A percentile compares a stretch with the other conserved stretches of the same genome.
These are phyloP conservation scores for Drosophila tripunctata DNA, from an alignment of 2,888 invertebrate species.

Conservation along the genomic window DNA sequence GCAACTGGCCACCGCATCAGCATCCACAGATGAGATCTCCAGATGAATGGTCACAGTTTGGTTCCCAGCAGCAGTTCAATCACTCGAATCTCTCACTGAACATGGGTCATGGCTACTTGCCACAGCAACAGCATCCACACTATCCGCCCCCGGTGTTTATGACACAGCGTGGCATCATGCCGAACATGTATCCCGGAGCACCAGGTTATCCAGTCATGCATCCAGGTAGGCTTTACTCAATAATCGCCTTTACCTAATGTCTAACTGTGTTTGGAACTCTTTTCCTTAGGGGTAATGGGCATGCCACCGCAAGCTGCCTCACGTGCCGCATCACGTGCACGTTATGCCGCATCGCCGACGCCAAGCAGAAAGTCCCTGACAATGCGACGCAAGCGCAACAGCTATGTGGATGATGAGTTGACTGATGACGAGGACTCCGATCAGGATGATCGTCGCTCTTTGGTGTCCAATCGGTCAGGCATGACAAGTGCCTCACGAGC, in stretches of 20 bases:
- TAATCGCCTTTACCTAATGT: background rate
- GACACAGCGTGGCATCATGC: constrained; percentile 81
- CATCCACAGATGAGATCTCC: constrained; percentile 45
- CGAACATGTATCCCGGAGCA: constrained; percentile 81
- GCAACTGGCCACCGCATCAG: constrained; percentile 54
- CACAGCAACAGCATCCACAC: constrained; percentile 81
- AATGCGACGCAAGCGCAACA: constrained; percentile 85
- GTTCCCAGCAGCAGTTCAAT: constrained; percentile 82
- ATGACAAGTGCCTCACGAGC: constrained; percentile 67
- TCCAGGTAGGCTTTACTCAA: constrained; percentile 68
- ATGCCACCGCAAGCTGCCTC: constrained; percentile 82
- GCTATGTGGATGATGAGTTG: constrained; percentile 85
- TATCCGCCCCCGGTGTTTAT: constrained; percentile 84
- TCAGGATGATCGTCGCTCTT: constrained; percentile 84
- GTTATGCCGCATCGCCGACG: constrained; percentile 89
- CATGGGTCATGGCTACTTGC: constrained; percentile 83
- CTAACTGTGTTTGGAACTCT: background rate
- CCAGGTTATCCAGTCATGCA: constrained; percentile 84
- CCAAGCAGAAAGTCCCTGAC: constrained; percentile 89
- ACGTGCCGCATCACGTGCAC: constrained; percentile 86
- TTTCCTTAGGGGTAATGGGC: constrained; percentile 73
- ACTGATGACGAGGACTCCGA: constrained; percentile 88
- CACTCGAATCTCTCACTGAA: constrained; percentile 87
- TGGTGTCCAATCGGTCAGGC: constrained; percentile 83
- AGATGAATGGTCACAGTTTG: constrained; percentile 80